phyloP scores from a whole-genome alignment of 1,140 invertebrate species.

The Nephila pilipes region DNA sequence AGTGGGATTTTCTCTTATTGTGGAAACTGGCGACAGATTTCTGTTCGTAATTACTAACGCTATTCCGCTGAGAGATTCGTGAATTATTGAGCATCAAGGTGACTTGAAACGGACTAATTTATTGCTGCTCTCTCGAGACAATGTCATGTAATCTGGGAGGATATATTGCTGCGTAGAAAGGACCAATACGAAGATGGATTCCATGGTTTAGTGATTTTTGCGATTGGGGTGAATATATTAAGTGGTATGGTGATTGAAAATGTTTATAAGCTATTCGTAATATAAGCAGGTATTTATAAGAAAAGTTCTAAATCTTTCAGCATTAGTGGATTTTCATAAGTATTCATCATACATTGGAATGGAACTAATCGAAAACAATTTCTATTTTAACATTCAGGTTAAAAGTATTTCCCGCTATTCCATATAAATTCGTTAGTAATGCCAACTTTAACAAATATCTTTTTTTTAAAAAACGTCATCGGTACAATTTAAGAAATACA shows the following conservation, averaged over 20 bases:
- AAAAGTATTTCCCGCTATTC: too few species aligned
- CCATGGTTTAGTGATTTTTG: conserved; percentile 11
- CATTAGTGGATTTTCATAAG: neutral
- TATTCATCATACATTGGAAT: neutral
- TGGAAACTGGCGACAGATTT: conserved; percentile 59
- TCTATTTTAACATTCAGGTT: too few species aligned
- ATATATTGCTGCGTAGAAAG: neutral
- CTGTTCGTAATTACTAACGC: conserved; percentile 62
- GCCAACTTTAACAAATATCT: too few species aligned
- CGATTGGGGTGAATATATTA: conserved; percentile 1
- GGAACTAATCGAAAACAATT: too few species aligned
- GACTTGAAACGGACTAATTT: conserved; percentile 72
- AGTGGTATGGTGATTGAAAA: neutral
- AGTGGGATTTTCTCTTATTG: conserved; percentile 38
- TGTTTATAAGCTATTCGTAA: neutral
- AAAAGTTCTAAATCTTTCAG: neutral
- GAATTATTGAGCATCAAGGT: conserved; percentile 68
- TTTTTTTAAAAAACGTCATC: too few species aligned
- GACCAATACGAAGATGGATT: neutral
- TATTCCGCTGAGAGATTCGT: conserved; percentile 18
- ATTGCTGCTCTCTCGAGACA: conserved; percentile 38
- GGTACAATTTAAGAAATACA: too few species aligned
- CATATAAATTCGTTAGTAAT: too few species aligned
- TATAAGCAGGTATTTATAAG: neutral
- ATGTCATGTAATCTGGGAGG: conserved; percentile 24